phyloP scores from a whole-genome alignment of 2,113 vertebrate genomes.

The Otolemur garnettii region DNA sequence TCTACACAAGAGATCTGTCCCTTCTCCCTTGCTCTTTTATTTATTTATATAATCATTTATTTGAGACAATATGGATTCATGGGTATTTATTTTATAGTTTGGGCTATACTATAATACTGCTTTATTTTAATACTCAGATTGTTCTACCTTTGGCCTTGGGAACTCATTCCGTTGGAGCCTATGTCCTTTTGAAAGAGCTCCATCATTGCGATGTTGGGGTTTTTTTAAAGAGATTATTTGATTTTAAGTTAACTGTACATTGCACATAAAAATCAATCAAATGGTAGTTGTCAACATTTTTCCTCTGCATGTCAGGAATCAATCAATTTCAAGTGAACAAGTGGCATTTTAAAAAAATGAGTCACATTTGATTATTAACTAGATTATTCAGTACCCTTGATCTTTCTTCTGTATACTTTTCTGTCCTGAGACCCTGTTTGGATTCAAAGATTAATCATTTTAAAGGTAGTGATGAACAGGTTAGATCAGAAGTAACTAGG shows the following conservation, averaged over 20 bases:
- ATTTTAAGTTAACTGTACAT: constrained; percentile 42
- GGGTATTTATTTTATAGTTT: background rate
- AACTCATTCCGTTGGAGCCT: background rate
- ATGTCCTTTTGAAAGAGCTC: background rate
- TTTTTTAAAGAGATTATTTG: background rate
- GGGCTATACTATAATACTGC: background rate
- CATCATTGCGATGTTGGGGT: background rate
- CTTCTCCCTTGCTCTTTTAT: background rate
- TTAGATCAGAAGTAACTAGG: constrained; percentile 26
- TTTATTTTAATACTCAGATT: background rate
- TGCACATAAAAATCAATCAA: constrained; percentile 6
- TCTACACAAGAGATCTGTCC: background rate
- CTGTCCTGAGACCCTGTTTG: background rate
- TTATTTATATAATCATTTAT: constrained; percentile 3
- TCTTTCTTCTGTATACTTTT: background rate
- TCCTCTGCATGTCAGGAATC: background rate
- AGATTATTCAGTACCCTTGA: background rate
- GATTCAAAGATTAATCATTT: constrained; percentile 43
- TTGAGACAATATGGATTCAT: constrained; percentile 26
- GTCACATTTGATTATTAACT: background rate
- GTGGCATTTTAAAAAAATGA: background rate
- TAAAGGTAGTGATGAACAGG: background rate
- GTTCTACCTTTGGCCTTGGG: background rate
- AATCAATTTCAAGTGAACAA: constrained; percentile 45
- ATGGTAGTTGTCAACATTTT: background rate